Evolutionary conservation across 2,113 vertebrate genomes (phyloP), one percentile per base, ranked within the genome.

Genomic region (Campylomormyrus numenius): DNA sequence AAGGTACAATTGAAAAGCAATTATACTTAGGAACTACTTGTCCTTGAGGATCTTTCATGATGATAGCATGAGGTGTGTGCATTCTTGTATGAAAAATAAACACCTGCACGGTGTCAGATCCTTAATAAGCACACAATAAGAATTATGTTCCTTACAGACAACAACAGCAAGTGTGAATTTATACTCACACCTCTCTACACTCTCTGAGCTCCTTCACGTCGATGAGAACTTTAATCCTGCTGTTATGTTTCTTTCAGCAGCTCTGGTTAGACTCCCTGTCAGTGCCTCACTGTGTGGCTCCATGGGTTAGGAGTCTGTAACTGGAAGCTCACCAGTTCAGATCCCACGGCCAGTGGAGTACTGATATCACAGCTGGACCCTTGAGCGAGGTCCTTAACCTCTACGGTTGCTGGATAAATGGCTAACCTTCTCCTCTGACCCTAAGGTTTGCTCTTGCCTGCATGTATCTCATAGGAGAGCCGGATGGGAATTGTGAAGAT

Each of bases 1-100:
- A 85, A 85, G 83, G 21, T 85, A 48, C 24, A 85, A 85, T 27
- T 87, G 85, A 50, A 87, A n/a, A 35, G 48, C n/a, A 87, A 52
- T 52, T 87, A 31, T 87, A 52, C 13, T 87, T 49, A 87, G 31
- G 49, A 87, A 53, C 4, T 87, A 19, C 85, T 85, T 85, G 21
- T 85, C 49, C 10, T 52, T 52, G 46, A 53, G 4, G 49, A 87
- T 53, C 24, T 87, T 87, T 31, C 27, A 53, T 53, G 49, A 53
- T 19, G 24, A 50, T 52, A n/a, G 83, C 83, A n/a, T 15, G 42
- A 13, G 35, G 39, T 42, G 21, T 45, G 39, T 24, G 80, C 45
- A 15, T 21, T 46, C 21, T 17, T 46, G 4, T 48, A 19, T 83
- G 15, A 84, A 84, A 84, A 84, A 45, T 46, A 7, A 42, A 39